These are phyloP conservation scores for Cordilura impudica DNA, from an alignment of 2,888 invertebrate genomes.

Conservation along the genomic window DNA sequence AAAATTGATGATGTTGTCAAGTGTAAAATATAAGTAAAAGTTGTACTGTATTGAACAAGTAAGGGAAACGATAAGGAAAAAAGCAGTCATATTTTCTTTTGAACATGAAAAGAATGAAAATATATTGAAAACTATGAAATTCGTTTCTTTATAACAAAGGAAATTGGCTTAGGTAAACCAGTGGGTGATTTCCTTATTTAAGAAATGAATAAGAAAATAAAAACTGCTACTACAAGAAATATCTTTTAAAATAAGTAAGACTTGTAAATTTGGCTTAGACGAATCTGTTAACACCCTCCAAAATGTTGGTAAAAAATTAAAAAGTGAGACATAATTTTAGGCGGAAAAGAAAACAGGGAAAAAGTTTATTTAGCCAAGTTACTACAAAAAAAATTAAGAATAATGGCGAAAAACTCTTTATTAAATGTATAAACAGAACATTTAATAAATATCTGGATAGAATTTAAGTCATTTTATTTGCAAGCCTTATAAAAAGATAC, in stretches of 20 bases:
- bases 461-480: too few species aligned
- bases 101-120: neutral
- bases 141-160: conserved; percentile 46
- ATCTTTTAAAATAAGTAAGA: too few species aligned
- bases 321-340: too few species aligned
- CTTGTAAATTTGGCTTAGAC: too few species aligned
- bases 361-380: neutral
- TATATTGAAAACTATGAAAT: conserved; percentile 8
- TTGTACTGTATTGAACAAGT: neutral
- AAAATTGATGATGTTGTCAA: conserved; percentile 46
- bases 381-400: too few species aligned
- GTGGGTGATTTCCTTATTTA: conserved; percentile 45
- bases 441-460: too few species aligned
- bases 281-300: too few species aligned
- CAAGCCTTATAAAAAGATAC: too few species aligned
- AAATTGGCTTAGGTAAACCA: conserved; percentile 47
- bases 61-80: conserved; percentile 8
- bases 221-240: neutral
- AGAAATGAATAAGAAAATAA: neutral
- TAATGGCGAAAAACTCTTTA: too few species aligned
- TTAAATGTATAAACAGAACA: too few species aligned
- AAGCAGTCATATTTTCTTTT: conserved; percentile 5
- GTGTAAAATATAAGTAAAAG: conserved; percentile 17
- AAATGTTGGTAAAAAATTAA: too few species aligned
- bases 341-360: neutral